These are phyloP conservation scores for Sebastes oblongus DNA, from an alignment of 2,797 vertebrate species.

Conservation along the genomic window DNA sequence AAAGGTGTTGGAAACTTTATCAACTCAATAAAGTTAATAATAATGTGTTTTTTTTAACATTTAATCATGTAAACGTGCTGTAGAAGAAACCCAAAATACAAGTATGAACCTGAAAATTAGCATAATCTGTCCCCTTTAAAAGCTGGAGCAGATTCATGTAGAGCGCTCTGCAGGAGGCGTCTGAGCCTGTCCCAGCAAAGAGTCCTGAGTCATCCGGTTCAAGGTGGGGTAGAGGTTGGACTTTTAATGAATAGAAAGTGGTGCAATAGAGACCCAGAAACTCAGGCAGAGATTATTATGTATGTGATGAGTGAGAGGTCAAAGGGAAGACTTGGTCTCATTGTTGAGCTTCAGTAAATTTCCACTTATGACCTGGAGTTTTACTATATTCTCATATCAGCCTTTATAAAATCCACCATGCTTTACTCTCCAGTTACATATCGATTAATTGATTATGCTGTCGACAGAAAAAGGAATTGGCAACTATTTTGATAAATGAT, in stretches of 20 bases:
- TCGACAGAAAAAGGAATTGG: neutral
- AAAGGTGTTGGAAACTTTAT: too few species aligned
- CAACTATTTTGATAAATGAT: neutral
- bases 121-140: neutral
- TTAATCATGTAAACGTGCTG: too few species aligned
- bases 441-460: neutral
- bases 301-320: neutral
- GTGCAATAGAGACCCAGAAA: neutral
- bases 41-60: too few species aligned
- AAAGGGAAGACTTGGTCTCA: neutral
- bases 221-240: neutral
- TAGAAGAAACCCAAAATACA: too few species aligned
- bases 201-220: slow-evolving; percentile 1
- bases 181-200: neutral
- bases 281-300: neutral
- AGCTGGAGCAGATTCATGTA: neutral
- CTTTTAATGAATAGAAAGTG: neutral
- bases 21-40: too few species aligned
- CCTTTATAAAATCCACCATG: neutral
- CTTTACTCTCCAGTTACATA: neutral
- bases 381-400: neutral
- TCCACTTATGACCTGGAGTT: neutral
- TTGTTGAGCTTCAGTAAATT: neutral
- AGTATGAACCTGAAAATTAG: too few species aligned
- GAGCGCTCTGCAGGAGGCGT: neutral